Percentiles rank a stretch among this genome's conserved stretches.
These are phyloP conservation scores for Zaprionus ghesquierei DNA, from an alignment of 1,140 invertebrate genomes.

Conservation along the genomic window DNA sequence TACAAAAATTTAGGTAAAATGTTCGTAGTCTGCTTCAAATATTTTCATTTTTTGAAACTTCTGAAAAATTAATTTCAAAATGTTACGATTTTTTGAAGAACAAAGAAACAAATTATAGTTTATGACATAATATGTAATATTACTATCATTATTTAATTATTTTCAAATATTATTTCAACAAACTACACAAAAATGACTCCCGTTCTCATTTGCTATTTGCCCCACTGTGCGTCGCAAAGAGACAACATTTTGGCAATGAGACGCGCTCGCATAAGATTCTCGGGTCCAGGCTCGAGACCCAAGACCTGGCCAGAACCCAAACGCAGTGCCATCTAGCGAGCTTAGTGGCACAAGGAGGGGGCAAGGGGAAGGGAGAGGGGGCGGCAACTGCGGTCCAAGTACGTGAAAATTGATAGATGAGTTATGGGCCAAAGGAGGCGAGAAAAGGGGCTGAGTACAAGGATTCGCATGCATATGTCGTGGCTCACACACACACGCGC, in stretches of 20 bases:
- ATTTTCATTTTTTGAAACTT: no score
- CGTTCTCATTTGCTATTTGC: not conserved
- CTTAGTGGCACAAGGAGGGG: not conserved
- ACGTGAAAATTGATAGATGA: conserved; percentile 83
- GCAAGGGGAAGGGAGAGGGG: conserved; percentile 6
- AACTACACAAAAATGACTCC: no score
- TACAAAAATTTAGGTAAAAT: no score
- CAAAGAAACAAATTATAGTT: no score
- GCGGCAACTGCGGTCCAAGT: conserved; percentile 71
- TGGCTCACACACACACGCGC: conserved; percentile 49
- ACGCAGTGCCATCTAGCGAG: not conserved
- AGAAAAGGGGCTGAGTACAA: conserved; percentile 23
- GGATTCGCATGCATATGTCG: conserved; percentile 75
- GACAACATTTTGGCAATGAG: conserved; percentile 80
- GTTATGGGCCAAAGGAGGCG: conserved; percentile 61
- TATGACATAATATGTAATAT: no score
- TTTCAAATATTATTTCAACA: no score
- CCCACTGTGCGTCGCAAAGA: conserved; percentile 58
- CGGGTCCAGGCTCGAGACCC: conserved; percentile 50
- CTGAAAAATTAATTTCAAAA: no score
- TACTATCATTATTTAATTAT: no score
- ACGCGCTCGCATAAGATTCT: conserved; percentile 51
- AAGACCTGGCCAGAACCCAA: conserved; percentile 23
- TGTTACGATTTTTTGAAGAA: no score
- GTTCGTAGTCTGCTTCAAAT: no score